Evolutionary conservation across 2,797 vertebrate genomes (phyloP).

Genomic region (Rallus crepitans): DNA sequence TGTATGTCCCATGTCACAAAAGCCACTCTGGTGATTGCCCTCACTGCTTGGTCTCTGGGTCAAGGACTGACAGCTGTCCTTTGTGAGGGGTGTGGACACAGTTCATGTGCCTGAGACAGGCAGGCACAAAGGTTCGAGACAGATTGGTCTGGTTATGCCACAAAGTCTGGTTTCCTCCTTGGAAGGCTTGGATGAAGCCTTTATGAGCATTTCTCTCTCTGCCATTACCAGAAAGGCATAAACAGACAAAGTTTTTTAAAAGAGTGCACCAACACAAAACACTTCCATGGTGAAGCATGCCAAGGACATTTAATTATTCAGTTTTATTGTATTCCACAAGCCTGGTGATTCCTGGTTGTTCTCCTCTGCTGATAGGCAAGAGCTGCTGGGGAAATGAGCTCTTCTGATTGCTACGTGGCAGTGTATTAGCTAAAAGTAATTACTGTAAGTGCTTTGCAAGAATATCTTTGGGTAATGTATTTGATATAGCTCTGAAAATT

Average conservation of each 20-base stretch:
- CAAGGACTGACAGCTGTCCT: neutral
- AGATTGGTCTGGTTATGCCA: neutral
- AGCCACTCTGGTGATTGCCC: neutral
- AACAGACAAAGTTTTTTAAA: neutral
- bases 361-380: neutral
- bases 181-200: neutral
- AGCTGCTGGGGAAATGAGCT: slow-evolving; percentile 10
- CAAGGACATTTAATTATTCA: neutral
- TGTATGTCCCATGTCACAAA: neutral
- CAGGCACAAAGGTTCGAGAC: neutral
- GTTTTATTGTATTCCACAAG: neutral
- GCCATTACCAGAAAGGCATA: neutral
- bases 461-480: slow-evolving; percentile 23
- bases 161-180: neutral
- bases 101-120: neutral
- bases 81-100: neutral
- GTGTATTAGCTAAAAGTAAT: slow-evolving; percentile 42
- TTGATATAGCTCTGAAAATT: slow-evolving; percentile 32
- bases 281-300: neutral
- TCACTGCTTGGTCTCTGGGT: neutral
- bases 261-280: neutral
- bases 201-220: neutral
- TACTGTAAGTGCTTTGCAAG: slow-evolving; percentile 53
- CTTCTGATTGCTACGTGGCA: neutral
- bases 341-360: neutral